A percentile compares a stretch with the other conserved stretches of the same genome.
Conservation (phyloP, 1,140 invertebrate genomes). For the Aricia agestis region DNA sequence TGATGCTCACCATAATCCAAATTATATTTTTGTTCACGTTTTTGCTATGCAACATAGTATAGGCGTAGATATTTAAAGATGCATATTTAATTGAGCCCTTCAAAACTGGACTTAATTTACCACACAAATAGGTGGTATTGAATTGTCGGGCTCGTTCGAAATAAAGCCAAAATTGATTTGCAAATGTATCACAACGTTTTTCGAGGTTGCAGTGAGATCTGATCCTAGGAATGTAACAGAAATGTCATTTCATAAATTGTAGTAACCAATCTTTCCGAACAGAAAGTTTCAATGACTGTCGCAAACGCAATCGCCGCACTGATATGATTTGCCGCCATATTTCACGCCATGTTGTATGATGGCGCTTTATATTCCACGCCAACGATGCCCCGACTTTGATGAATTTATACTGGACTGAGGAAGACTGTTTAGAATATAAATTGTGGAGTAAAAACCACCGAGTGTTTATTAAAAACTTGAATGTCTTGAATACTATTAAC, state of each 20-base stretch:
- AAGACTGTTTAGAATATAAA: background rate
- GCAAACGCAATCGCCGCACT: background rate
- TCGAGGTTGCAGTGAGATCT: no score
- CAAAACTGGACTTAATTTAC: no score
- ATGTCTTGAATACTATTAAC: background rate
- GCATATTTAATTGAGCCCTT: no score
- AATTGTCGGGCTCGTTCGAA: no score
- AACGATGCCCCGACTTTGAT: background rate
- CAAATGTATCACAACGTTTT: no score
- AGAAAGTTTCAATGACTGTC: background rate
- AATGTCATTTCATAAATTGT: no score
- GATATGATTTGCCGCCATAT: background rate
- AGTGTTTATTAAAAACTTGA: background rate
- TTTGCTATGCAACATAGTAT: background rate
- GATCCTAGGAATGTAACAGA: no score
- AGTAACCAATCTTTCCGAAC: background rate
- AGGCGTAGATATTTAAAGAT: background rate
- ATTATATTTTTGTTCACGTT: background rate
- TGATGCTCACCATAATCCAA: no score
- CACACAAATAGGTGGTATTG: no score
- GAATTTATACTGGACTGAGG: background rate
- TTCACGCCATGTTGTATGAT: background rate
- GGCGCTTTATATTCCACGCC: background rate
- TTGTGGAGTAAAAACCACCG: background rate
- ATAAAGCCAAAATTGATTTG: no score